A percentile compares a stretch with the other conserved stretches of the same genome.
These are phyloP conservation scores for Pterobdella sp. DNA, from an alignment of 2,888 invertebrate species.

Conservation along the genomic window DNA sequence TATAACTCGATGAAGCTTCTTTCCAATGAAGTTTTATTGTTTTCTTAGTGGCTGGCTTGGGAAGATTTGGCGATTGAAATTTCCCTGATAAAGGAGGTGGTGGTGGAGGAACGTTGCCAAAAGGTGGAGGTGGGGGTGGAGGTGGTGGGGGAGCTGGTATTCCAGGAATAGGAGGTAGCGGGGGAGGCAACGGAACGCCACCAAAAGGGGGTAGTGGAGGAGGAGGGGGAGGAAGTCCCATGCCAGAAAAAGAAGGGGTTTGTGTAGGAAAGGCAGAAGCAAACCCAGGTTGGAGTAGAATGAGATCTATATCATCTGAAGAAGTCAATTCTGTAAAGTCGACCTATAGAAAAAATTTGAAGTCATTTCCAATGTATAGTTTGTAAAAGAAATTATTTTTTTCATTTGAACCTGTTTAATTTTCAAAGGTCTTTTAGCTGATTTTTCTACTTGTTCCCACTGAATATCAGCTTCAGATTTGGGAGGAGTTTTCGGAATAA, in stretches of 20 bases:
- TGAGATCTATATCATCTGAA: slow-evolving; percentile 68
- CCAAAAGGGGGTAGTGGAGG: slow-evolving; percentile 35
- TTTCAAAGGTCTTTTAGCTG: slow-evolving; percentile 51
- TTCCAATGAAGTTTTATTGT: slow-evolving; percentile 97
- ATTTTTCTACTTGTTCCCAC: slow-evolving; percentile 73
- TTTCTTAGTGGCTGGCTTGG: slow-evolving; percentile 58
- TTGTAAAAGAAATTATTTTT: not conserved
- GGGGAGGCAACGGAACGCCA: slow-evolving; percentile 37
- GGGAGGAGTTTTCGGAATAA: slow-evolving; percentile 62
- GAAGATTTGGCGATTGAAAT: not conserved
- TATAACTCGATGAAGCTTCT: slow-evolving; percentile 56
- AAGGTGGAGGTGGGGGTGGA: slow-evolving; percentile 37
- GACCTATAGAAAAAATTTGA: slow-evolving; percentile 49
- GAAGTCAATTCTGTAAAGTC: slow-evolving; percentile 87
- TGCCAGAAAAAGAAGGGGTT: slow-evolving; percentile 28
- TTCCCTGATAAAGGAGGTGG: slow-evolving; percentile 19
- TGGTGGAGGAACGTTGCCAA: slow-evolving; percentile 38
- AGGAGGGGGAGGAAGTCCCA: slow-evolving; percentile 40
- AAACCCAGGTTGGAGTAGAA: slow-evolving; percentile 29
- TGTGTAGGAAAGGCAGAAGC: slow-evolving; percentile 25
- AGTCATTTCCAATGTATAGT: not conserved
- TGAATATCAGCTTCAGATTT: slow-evolving; percentile 62
- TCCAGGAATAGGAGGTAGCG: slow-evolving; percentile 31
- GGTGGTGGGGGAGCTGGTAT: slow-evolving; percentile 42
- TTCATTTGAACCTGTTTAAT: slow-evolving; percentile 63